Base-by-base conservation (phyloP, 2,888 invertebrate species). In the Drosophila pseudotalamancana region DNA sequence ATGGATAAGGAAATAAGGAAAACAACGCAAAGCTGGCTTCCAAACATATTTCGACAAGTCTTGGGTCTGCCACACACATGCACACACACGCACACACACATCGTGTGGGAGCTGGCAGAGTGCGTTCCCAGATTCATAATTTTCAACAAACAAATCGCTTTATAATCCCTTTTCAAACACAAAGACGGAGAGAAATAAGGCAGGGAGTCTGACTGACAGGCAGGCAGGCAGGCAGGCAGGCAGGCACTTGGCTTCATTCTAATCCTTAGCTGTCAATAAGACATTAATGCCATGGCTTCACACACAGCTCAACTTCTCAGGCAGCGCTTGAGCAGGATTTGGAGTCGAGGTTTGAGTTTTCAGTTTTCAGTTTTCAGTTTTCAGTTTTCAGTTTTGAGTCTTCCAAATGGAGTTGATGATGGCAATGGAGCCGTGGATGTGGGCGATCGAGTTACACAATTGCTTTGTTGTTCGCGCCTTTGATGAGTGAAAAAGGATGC, bases 61-160 rank as follows among this genome's bases (percentile, higher is more conserved):
- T 56, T 29, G 49, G 32, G 49, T 21, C 32, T 53, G 63, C 40
- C 42, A 53, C 35, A 18, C 25, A 23, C 37, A 19, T 21, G 32
- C 6, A n/a, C 18, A 14, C 40, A 14, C 6, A 23, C 29, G 21
- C 11, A 43, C 60, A 67, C 74, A 74, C 59, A 71, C 71, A 77
- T 72, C 65, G 81, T 80, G 80, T 80, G 84, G 77, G 81, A 83
- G 83, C 79, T 66, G 40, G 6, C 72, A 39, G 51, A 31, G 51
- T 55, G 49, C 31, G 66, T 54, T 79, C 82, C 67, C 81, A 85
- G 81, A 82, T 81, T 81, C 81, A 81, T 81, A 81, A 81, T 81
- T 81, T 77, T 82, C 74, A 67, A 82, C 81, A 85, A 81, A 85
- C 81, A 81, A 81, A 85, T 81, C 81, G 81, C 85, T 85, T 85